Conservation (phyloP, 2,888 invertebrate genomes). For the Habroteleia sp. region DNA sequence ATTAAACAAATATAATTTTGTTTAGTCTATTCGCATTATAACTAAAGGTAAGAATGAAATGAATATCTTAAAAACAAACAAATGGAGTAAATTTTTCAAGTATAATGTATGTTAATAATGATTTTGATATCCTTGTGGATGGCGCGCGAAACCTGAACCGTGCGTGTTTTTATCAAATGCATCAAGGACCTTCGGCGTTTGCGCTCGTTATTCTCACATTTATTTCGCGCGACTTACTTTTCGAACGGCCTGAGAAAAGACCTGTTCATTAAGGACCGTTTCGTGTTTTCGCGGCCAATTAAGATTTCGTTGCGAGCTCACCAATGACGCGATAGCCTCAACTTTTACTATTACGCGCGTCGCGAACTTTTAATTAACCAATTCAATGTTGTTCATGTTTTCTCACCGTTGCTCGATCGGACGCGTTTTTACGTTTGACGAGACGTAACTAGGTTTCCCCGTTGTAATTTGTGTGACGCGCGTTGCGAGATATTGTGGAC, state of each 20-base stretch:
- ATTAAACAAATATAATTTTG: too few relatives aligned
- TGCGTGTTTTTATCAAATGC: constrained; percentile 21
- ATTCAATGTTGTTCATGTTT: too few relatives aligned
- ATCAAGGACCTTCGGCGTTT: constrained; percentile 12
- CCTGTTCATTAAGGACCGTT: constrained; percentile 31
- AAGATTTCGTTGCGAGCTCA: constrained; percentile 10
- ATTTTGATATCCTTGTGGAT: constrained; percentile 9
- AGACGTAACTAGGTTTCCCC: neutral
- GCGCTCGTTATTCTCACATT: constrained; percentile 23
- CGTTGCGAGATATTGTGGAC: constrained; percentile 29
- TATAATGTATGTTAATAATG: neutral
- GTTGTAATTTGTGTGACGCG: constrained; percentile 23
- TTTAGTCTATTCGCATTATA: too few relatives aligned
- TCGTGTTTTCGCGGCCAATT: constrained; percentile 31
- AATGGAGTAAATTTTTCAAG: neutral
- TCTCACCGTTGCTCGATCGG: too few relatives aligned
- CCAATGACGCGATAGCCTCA: constrained; percentile 7
- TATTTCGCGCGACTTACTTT: constrained; percentile 37
- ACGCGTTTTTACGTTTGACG: neutral
- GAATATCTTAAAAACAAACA: too few relatives aligned
- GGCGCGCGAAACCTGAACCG: constrained; percentile 31
- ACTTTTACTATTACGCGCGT: too few relatives aligned
- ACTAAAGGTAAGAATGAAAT: too few relatives aligned
- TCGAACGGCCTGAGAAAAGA: constrained; percentile 27
- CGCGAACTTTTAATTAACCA: too few relatives aligned